Percentiles rank a stretch among this genome's conserved stretches.
These are phyloP conservation scores for Sminthurinus aureus DNA, from an alignment of 2,888 invertebrate species.

Conservation along the genomic window DNA sequence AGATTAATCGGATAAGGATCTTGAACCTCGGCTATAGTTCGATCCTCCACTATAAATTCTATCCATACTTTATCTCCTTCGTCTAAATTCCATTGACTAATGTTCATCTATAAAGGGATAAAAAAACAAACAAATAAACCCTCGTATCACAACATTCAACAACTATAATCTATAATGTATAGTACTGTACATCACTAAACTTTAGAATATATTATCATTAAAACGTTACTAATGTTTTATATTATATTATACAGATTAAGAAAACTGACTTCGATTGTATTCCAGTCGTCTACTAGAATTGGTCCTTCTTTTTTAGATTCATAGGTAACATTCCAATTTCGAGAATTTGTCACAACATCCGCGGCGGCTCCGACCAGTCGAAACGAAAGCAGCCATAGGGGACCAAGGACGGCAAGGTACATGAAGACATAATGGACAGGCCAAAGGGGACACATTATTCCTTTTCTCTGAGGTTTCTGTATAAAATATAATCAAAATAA, in stretches of 20 bases:
- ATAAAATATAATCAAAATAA: not conserved
- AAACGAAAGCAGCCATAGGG: slow-evolving; percentile 68
- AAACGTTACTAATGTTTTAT: not conserved
- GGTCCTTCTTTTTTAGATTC: slow-evolving; percentile 61
- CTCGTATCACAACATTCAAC: not conserved
- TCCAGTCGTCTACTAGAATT: slow-evolving; percentile 66
- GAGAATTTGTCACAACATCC: slow-evolving; percentile 56
- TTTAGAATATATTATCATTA: too few species aligned
- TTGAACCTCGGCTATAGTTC: slow-evolving; percentile 47
- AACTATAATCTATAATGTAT: not conserved
- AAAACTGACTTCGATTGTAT: slow-evolving; percentile 65
- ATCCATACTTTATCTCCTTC: slow-evolving; percentile 32
- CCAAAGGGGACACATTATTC: slow-evolving; percentile 70
- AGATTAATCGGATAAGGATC: slow-evolving; percentile 16
- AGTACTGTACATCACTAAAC: too few species aligned
- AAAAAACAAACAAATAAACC: not conserved
- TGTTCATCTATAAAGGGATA: slow-evolving; percentile 23
- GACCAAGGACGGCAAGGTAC: slow-evolving; percentile 68
- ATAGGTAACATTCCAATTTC: slow-evolving; percentile 62
- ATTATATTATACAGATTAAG: too few species aligned
- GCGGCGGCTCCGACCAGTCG: slow-evolving; percentile 62
- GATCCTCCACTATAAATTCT: slow-evolving; percentile 49
- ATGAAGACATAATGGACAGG: slow-evolving; percentile 69
- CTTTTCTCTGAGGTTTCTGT: not conserved
- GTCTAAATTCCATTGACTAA: slow-evolving; percentile 19